Base-by-base conservation (phyloP, 2,797 vertebrate species). In the Eulemur albifrons region DNA sequence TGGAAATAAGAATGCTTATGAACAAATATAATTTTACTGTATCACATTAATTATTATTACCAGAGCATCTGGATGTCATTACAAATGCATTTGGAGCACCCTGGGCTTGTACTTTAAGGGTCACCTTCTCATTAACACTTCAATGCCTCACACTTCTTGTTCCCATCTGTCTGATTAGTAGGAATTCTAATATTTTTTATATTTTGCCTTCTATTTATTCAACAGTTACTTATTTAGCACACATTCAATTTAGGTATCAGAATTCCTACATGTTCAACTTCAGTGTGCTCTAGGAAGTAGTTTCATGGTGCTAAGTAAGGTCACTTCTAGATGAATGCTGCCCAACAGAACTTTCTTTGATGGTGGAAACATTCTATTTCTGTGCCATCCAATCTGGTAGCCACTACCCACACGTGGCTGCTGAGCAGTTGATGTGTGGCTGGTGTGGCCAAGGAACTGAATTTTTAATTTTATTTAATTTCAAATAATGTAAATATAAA, bases 201-300 rank as follows among this genome's bases (percentile, higher is more conserved):
- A 15, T 9, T 61, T 69, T 76, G 1, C 6, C 21, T 18, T 48
- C 11, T 45, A 25, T 77, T 65, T 43, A 43, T 88, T 72, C 35
- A 94, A 48, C 9, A 67, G 43, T 75, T 82, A 73, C 63, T 95
- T 82, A 73, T 83, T 69, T 79, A 57, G 17, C 48, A 88, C 13
- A 21, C 4, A 23, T 2, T 84, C 25, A 50, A 21, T 45, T 57
- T 73, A 61, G 25, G 11, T 32, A 25, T 76, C 61, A 20, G 50
- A 92, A 48, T 57, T 75, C 45, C 40, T 79, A 4, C 4, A 0
- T 48, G 0, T 63, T 73, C 72, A 59, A 81, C 32, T 69, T 32
- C 65, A 50, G 48, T 82, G 5, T 73, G 50, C 21, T 69, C 7
- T 27, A 67, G 17, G 67, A 0, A 38, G 11, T 69, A 25, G 80